Percentiles rank a stretch among this genome's conserved stretches.
Evolutionary conservation across 2,888 invertebrate species (phyloP).

Genomic region (Heliconius ismenius): DNA sequence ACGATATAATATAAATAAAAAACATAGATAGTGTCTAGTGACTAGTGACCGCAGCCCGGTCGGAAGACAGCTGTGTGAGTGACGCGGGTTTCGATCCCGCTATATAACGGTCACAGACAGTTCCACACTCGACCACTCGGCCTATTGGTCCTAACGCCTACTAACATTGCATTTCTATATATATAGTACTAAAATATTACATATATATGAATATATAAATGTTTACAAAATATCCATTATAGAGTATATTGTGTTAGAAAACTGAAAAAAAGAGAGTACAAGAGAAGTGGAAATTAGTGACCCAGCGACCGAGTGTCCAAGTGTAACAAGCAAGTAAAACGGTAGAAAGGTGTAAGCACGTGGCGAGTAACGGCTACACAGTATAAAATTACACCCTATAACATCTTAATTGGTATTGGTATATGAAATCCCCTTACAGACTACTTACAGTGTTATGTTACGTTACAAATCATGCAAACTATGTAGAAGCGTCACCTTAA

Average conservation of each 20-base stretch:
- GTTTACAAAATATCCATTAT: constrained; percentile 18
- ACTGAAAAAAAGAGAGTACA: constrained; percentile 2
- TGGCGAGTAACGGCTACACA: constrained; percentile 53
- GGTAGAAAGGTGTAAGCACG: constrained; percentile 56
- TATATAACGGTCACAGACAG: constrained; percentile 14
- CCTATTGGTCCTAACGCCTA: background rate
- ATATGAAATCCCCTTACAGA: constrained; percentile 50
- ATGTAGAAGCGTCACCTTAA: constrained; percentile 60
- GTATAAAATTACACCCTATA: constrained; percentile 63
- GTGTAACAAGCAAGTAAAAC: constrained; percentile 25
- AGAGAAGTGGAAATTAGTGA: background rate
- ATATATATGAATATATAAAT: constrained; percentile 14
- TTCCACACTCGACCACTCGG: constrained; percentile 11
- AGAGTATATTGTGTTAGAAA: constrained; percentile 5
- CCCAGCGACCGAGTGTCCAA: background rate
- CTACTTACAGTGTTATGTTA: constrained; percentile 40
- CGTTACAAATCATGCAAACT: constrained; percentile 58
- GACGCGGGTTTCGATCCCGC: background rate
- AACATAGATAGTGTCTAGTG: constrained; percentile 12
- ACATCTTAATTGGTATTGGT: constrained; percentile 58
- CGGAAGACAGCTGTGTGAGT: constrained; percentile 20
- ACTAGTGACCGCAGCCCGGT: constrained; percentile 12
- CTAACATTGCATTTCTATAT: background rate
- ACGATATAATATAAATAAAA: constrained; percentile 42
- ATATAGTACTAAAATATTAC: constrained; percentile 7